Percentiles rank a stretch among this genome's conserved stretches.
Conservation (phyloP, 2,797 vertebrate species). For the Chaetophractus vellerosus region DNA sequence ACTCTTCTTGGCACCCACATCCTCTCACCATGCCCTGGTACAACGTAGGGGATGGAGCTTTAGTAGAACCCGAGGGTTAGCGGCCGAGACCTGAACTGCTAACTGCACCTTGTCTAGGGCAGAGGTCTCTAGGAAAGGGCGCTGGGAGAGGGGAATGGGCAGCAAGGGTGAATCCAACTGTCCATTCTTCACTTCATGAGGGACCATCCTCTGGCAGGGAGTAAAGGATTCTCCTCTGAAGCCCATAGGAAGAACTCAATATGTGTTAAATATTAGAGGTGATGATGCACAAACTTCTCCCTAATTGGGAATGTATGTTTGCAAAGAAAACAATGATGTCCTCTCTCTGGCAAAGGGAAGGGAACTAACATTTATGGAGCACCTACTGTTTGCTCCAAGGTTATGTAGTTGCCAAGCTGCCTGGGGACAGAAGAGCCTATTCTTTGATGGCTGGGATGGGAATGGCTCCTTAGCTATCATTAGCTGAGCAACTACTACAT, state of each 20-base stretch:
- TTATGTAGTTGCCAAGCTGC: not conserved
- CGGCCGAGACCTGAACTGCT: not conserved
- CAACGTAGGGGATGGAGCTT: not conserved
- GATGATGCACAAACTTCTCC: no score
- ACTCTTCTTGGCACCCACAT: not conserved
- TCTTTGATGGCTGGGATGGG: not conserved
- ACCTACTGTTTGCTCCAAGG: not conserved
- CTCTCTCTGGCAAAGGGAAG: not conserved
- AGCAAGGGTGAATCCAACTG: not conserved
- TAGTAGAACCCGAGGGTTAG: not conserved
- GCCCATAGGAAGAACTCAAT: not conserved
- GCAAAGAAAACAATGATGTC: not conserved
- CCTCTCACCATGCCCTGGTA: not conserved
- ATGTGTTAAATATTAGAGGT: no score
- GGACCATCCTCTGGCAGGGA: not conserved
- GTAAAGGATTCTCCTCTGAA: not conserved
- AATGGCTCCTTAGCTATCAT: not conserved
- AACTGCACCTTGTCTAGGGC: not conserved
- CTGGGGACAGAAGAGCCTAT: no score
- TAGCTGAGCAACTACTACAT: not conserved
- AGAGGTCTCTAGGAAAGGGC: not conserved
- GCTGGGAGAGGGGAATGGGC: not conserved
- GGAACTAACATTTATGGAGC: no score
- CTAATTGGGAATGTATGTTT: not conserved
- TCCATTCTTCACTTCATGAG: not conserved